Evolutionary conservation across 1,140 invertebrate species (phyloP), one percentile per base, ranked within the genome.

Genomic region (Notospermus geniculatus): DNA sequence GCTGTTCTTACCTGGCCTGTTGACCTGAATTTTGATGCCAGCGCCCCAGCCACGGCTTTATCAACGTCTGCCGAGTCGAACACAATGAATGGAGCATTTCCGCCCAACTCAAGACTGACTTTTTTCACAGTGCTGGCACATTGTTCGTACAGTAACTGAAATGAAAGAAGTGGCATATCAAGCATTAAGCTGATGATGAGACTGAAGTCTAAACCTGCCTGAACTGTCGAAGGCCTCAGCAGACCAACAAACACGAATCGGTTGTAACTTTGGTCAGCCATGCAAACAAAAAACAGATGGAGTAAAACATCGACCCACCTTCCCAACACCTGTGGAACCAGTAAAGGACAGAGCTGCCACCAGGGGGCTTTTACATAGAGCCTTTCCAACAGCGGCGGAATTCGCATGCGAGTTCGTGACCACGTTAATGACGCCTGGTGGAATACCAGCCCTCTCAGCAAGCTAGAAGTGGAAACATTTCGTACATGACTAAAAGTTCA

Each of bases 11-110:
- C 86, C 81, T 89, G 89, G n/a, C 97, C 97, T 76, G 91, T 89
- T 78, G 96, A 95, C 65, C 97, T 86, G 75, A 98, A 99, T 84
- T 99, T 99, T 5, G 91, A 90, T 2, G 86, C 84, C 84, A 99
- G 90, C 1, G 92, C 89, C 23, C 92, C 91, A 65, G 86, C 59
- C 1, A 97, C 88, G 36, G 97, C 96, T 71, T 87, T 84, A 62
- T 95, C 87, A n/a, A 99, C 62, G 81, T 99, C 87, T 0, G 97
- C 97, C 61, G 89, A 90, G 63, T 94, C 85, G 76, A 98, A 99
- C 25, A 99, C 92, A 70, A 99, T 95, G 71, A 97, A 97, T 1
- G 97, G 94, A 0, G 97, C 97, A 87, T 99, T 98, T 5, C 97
- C 97, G 54, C 97, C 97, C 17, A 99, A 83, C 81, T 99, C 97